phyloP scores from a whole-genome alignment of 2,888 invertebrate genomes.

The Caenorhabditis wallacei region DNA sequence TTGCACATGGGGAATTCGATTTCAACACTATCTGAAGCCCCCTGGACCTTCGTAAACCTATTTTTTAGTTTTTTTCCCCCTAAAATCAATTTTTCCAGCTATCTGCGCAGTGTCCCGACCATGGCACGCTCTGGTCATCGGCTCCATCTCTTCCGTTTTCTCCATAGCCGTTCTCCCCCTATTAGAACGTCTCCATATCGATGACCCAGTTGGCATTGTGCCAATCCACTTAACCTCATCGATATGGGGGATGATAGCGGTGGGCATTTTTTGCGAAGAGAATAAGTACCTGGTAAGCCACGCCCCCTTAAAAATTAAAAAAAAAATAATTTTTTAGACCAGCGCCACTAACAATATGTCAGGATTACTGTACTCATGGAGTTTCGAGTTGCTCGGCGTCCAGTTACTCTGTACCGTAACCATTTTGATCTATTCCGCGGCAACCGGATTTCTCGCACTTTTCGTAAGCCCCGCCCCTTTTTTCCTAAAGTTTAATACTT shows the following conservation, averaged over 20 bases:
- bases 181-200: slow-evolving; percentile 73
- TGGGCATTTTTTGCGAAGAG: slow-evolving; percentile 83
- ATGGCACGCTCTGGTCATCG: slow-evolving; percentile 78
- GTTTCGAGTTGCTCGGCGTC: slow-evolving; percentile 82
- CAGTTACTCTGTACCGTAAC: slow-evolving; percentile 80
- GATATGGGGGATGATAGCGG: slow-evolving; percentile 83
- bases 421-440: slow-evolving; percentile 81
- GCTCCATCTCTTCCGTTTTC: slow-evolving; percentile 74
- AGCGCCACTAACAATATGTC: slow-evolving; percentile 68
- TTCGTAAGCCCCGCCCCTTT: slow-evolving; percentile 80
- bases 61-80: background rate
- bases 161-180: slow-evolving; percentile 75
- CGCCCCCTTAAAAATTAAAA: too few species aligned
- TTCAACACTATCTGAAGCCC: background rate
- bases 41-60: background rate
- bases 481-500: background rate
- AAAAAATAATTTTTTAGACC: slow-evolving; percentile 36
- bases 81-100: slow-evolving; percentile 58
- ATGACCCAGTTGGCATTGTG: slow-evolving; percentile 78
- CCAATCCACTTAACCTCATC: slow-evolving; percentile 77
- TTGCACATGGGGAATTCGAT: too few species aligned
- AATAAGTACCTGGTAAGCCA: slow-evolving; percentile 80
- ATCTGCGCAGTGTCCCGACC: slow-evolving; percentile 78
- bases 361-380: slow-evolving; percentile 79
- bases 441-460: slow-evolving; percentile 80